A percentile compares a stretch with the other conserved stretches of the same genome.
Evolutionary conservation across 35 echinoderm and acorn worm species (phyloP).

Genomic region (Diadema setosum): DNA sequence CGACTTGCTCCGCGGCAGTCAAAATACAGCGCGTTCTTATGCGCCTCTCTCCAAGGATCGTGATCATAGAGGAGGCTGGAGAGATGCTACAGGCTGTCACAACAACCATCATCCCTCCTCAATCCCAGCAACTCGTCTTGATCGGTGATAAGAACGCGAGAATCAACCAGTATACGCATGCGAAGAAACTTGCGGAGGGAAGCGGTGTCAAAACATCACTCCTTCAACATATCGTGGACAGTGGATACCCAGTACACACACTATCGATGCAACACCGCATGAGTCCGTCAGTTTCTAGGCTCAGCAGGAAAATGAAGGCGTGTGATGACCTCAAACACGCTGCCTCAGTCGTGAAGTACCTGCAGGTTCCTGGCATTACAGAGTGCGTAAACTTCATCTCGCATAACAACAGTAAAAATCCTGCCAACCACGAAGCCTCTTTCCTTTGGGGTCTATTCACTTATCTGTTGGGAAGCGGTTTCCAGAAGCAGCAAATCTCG

Average conservation of each 20-base stretch:
- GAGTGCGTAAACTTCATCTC: constrained; percentile 60
- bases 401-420: neutral
- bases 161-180: neutral
- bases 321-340: constrained; percentile 29
- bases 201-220: neutral
- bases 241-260: neutral
- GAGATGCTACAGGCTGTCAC: constrained; percentile 30
- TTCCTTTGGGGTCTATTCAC: constrained; percentile 28
- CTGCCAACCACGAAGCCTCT: constrained; percentile 55
- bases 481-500: neutral
- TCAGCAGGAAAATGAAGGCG: constrained; percentile 57
- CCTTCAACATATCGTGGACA: neutral
- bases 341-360: neutral
- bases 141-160: constrained; percentile 22
- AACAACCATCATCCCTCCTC: neutral
- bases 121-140: constrained; percentile 20
- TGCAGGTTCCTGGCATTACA: constrained; percentile 15
- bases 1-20: constrained; percentile 64
- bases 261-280: neutral
- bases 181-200: neutral
- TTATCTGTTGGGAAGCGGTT: constrained; percentile 47
- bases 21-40: neutral
- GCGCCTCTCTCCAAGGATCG: constrained; percentile 7
- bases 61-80: constrained; percentile 43
- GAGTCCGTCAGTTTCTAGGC: neutral